A percentile compares a stretch with the other conserved stretches of the same genome.
Conservation (phyloP, 2,113 vertebrate genomes). For the Ginglymostoma cirratum region DNA sequence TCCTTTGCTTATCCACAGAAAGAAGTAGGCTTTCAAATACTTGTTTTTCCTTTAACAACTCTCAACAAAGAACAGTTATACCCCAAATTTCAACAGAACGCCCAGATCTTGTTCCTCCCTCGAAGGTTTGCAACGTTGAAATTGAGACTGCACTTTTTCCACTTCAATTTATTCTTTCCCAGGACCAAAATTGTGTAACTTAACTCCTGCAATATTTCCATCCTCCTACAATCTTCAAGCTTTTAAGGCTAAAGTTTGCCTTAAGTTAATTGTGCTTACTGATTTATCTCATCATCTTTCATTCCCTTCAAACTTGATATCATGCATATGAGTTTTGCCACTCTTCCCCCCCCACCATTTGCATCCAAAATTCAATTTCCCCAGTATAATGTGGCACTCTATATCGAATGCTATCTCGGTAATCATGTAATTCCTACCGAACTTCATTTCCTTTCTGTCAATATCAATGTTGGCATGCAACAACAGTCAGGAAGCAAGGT, state of each 20-base stretch:
- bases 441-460: not conserved
- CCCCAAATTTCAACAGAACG: not conserved
- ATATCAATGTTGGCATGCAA: not conserved
- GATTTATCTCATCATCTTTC: not conserved
- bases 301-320: not conserved
- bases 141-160: not conserved
- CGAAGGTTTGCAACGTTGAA: not conserved
- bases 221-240: not conserved
- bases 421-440: not conserved
- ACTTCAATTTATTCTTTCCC: not conserved
- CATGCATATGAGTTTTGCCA: not conserved
- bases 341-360: not conserved
- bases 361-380: not conserved
- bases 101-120: not conserved
- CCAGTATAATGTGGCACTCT: not conserved
- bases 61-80: not conserved
- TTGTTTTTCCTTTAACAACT: not conserved
- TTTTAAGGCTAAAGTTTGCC: not conserved
- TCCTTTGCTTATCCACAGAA: not conserved
- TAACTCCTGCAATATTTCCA: not conserved
- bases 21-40: not conserved
- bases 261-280: not conserved
- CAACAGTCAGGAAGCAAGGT: not conserved
- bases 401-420: not conserved
- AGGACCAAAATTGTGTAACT: not conserved